Base-by-base conservation (phyloP, 2,797 vertebrate genomes). In the Alauda arvensis region DNA sequence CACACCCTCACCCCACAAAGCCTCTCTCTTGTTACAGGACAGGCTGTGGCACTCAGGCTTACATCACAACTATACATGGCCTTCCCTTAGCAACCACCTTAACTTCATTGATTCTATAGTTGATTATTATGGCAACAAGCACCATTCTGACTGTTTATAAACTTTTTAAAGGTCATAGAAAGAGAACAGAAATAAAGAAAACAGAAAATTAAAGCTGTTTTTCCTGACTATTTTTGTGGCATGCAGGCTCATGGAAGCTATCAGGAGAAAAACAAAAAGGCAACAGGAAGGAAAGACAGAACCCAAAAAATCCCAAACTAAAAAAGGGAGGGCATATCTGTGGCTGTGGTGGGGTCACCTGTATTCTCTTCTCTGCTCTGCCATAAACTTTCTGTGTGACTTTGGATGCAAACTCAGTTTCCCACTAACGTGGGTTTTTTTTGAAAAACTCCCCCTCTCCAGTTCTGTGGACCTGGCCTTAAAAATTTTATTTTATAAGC, bases 51-150 rank as follows among this genome's bases (percentile, higher is more conserved):
- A 92, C 53, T 76, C 89, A 46, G 85, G 37, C 34, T 56, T 34
- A 45, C 42, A 75, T 46, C 87, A 88, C 19, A 7, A 49, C 19
- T 61, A 57, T 77, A 78, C 14, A 2, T 9, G 33, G 65, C 82
- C 37, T 92, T 94, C 90, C 88, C 95, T 94, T 94, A 94, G 95
- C 93, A 95, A 96, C 91, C 55, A n/a, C 12, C 39, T 68, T 55
- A 34, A 66, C 80, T 67, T 72, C 37, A 88, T 80, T 53, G 80
- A 88, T 91, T 91, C 24, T 37, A 83, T 76, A 89, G 65, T 33
- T 83, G 37, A 49, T 79, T 86, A 91, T 95, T 94, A 94, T 67
- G 83, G 87, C 85, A 92, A 94, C 83, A 77, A 95, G 86, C 79
- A 66, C 74, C 63, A 43, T 77, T 83, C 75, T 88, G 48, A 79